phyloP scores from a whole-genome alignment of 1,140 invertebrate species.

The Coptotermes formosanus region DNA sequence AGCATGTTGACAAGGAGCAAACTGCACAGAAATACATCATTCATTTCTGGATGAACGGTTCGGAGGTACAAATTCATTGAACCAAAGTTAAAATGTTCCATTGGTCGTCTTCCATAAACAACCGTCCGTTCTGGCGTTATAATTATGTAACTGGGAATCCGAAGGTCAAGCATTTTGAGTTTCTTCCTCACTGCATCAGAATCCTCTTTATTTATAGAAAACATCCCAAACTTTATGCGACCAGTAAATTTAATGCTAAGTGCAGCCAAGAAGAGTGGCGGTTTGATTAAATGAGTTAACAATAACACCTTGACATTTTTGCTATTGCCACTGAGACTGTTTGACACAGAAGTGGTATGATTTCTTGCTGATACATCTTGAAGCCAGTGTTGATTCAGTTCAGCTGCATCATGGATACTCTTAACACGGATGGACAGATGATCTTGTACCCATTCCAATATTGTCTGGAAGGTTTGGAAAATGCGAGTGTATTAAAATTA shows the following conservation, averaged over 20 bases:
- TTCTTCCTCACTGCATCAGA: slow-evolving; percentile 38
- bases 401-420: slow-evolving; percentile 41
- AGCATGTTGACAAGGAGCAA: slow-evolving; percentile 50
- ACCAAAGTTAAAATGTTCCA: slow-evolving; percentile 49
- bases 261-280: slow-evolving; percentile 55
- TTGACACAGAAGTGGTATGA: slow-evolving; percentile 24
- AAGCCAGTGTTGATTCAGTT: slow-evolving; percentile 43
- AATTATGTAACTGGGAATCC: slow-evolving; percentile 46
- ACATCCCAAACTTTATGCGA: slow-evolving; percentile 51
- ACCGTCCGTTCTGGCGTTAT: slow-evolving; percentile 49
- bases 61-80: slow-evolving; percentile 51
- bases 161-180: slow-evolving; percentile 35
- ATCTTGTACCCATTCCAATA: slow-evolving; percentile 51
- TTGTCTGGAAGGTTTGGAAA: slow-evolving; percentile 33
- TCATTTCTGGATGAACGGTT: slow-evolving; percentile 52
- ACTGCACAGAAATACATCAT: slow-evolving; percentile 54
- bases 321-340: not conserved
- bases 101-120: slow-evolving; percentile 47
- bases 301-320: slow-evolving; percentile 48
- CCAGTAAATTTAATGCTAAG: slow-evolving; percentile 56
- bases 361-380: not conserved
- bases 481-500: not conserved
- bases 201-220: slow-evolving; percentile 43
- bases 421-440: slow-evolving; percentile 49
- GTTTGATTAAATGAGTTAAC: slow-evolving; percentile 46